Percentiles rank a stretch among this genome's conserved stretches.
phyloP scores from a whole-genome alignment of 2,113 vertebrate species.

The Phyllopteryx taeniolatus region DNA sequence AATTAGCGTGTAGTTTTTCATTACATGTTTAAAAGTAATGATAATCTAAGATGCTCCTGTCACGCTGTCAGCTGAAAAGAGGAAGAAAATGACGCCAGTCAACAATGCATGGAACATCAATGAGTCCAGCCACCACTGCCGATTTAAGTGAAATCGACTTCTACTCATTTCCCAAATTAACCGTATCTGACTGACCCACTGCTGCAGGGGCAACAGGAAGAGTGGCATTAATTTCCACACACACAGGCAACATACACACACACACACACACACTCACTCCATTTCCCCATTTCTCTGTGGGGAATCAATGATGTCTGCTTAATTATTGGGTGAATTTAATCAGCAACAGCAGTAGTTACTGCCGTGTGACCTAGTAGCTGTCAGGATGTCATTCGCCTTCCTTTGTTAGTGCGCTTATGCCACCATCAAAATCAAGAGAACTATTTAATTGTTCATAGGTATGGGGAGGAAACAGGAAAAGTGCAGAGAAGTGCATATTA shows the following conservation, averaged over 20 bases:
- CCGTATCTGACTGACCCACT: conserved; percentile 75
- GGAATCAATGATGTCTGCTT: conserved; percentile 80
- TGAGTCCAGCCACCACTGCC: conserved; percentile 59
- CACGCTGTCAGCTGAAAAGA: conserved; percentile 59
- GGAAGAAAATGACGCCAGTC: conserved; percentile 56
- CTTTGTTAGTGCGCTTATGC: conserved; percentile 39
- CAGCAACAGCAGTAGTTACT: conserved; percentile 72
- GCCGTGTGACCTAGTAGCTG: conserved; percentile 65
- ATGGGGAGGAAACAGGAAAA: conserved; percentile 28
- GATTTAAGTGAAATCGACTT: conserved; percentile 71
- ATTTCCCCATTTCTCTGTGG: conserved; percentile 60
- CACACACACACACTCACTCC: conserved; percentile 36
- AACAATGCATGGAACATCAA: conserved; percentile 63
- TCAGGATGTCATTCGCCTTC: conserved; percentile 66
- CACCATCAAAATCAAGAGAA: conserved; percentile 56
- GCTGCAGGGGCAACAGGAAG: conserved; percentile 71
- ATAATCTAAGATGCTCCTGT: conserved; percentile 55
- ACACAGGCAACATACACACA: conserved; percentile 31
- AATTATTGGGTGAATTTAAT: conserved; percentile 79
- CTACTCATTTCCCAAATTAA: conserved; percentile 74
- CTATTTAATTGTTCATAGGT: conserved; percentile 43
- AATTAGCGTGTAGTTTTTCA: conserved; percentile 23
- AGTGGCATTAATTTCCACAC: conserved; percentile 8
- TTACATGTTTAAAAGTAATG: conserved; percentile 17
- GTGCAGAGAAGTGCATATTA: background rate